Evolutionary conservation across 2,797 vertebrate species (phyloP).

Genomic region (Pseudochirops corinnae): DNA sequence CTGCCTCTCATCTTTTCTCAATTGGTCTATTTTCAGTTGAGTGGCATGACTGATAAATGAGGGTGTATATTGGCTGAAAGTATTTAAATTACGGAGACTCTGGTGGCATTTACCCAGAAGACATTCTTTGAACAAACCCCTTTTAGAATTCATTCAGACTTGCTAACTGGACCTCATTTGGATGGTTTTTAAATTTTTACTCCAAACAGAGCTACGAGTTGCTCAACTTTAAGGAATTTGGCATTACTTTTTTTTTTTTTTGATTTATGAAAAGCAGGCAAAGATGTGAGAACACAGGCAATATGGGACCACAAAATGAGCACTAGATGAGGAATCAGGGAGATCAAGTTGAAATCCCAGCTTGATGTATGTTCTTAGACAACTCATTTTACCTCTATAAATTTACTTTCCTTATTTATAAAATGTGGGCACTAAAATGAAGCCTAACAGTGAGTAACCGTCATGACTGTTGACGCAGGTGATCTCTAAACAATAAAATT

Average conservation of each 20-base stretch:
- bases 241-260: not conserved
- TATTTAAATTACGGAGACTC: not conserved
- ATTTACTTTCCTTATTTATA: slow-evolving; percentile 12
- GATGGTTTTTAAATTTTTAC: not conserved
- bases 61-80: too few species aligned
- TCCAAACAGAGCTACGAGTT: not conserved
- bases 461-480: not conserved
- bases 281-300: not conserved
- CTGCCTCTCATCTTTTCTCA: not conserved
- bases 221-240: not conserved
- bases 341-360: not conserved
- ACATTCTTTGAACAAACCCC: not conserved
- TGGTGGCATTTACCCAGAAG: not conserved
- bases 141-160: not conserved
- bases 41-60: not conserved
- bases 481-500: not conserved
- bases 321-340: not conserved
- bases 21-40: not conserved
- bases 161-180: not conserved
- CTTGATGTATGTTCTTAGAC: not conserved
- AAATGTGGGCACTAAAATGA: not conserved
- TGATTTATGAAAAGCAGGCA: slow-evolving; percentile 28
- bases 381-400: not conserved
- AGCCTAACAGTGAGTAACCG: not conserved
- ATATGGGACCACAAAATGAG: not conserved